Evolutionary conservation across 2,888 invertebrate species (phyloP).

Genomic region (Anagyrus pseudococci): DNA sequence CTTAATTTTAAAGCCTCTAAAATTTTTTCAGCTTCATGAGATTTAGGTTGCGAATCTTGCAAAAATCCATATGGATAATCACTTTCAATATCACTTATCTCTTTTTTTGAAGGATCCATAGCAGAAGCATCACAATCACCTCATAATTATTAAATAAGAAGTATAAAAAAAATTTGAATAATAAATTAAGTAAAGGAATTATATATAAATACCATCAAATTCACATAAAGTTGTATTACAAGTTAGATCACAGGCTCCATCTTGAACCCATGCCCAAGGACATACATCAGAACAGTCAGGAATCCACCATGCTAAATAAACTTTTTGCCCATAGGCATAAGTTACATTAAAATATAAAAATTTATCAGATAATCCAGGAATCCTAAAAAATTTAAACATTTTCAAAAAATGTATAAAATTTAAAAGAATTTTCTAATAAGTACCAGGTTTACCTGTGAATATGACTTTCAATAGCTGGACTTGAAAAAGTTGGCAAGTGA

Average conservation of each 20-base stretch:
- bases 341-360: conserved; percentile 81
- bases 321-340: conserved; percentile 70
- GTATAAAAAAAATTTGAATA: not conserved
- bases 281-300: conserved; percentile 78
- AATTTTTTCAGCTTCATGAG: conserved; percentile 41
- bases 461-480: conserved; percentile 76
- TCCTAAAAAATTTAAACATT: conserved; percentile 62
- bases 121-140: conserved; percentile 65
- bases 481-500: conserved; percentile 80
- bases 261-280: conserved; percentile 78
- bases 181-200: not conserved
- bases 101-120: conserved; percentile 48
- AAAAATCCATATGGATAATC: conserved; percentile 53
- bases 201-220: conserved; percentile 67
- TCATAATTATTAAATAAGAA: conserved; percentile 48
- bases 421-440: too few species aligned
- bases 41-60: conserved; percentile 26
- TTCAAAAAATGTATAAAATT: not conserved
- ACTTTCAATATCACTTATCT: conserved; percentile 51
- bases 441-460: conserved; percentile 70
- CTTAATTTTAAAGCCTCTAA: conserved; percentile 44
- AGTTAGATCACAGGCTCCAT: conserved; percentile 78
- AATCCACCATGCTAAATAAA: conserved; percentile 75
- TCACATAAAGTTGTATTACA: conserved; percentile 78
- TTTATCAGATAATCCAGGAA: conserved; percentile 75